Evolutionary conservation across 2,113 vertebrate species (phyloP).

Genomic region (Symphodus melops): DNA sequence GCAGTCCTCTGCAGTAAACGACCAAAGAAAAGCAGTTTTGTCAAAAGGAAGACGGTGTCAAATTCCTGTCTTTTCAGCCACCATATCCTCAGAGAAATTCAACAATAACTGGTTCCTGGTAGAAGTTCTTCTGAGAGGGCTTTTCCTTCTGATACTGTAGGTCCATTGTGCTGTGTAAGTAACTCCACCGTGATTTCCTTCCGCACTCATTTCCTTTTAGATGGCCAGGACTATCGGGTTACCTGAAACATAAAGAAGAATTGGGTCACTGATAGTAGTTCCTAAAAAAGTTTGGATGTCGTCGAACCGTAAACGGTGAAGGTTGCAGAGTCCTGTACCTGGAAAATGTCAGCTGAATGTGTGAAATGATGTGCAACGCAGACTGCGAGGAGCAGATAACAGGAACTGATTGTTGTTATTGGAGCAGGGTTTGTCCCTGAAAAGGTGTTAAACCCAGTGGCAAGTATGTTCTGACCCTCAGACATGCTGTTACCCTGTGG

Average conservation of each 20-base stretch:
- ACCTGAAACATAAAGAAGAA: constrained; percentile 74
- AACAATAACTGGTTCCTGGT: constrained; percentile 46
- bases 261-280: constrained; percentile 26
- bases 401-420: constrained; percentile 41
- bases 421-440: not conserved
- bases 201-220: constrained; percentile 15
- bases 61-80: constrained; percentile 61
- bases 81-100: constrained; percentile 59
- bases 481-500: not conserved
- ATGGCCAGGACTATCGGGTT: constrained; percentile 81
- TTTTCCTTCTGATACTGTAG: constrained; percentile 35
- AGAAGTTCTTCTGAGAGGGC: constrained; percentile 50
- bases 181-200: constrained; percentile 22
- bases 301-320: constrained; percentile 21
- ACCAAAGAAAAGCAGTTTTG: constrained; percentile 50
- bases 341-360: constrained; percentile 3
- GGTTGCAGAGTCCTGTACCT: constrained; percentile 7
- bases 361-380: constrained; percentile 23
- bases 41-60: constrained; percentile 51
- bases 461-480: not conserved
- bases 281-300: constrained; percentile 13
- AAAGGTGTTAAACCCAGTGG: not conserved
- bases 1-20: constrained; percentile 45
- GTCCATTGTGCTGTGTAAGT: constrained; percentile 64
- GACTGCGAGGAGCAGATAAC: constrained; percentile 30